Base-by-base conservation (phyloP, 2,113 vertebrate genomes). In the Tragelaphus strepsiceros region DNA sequence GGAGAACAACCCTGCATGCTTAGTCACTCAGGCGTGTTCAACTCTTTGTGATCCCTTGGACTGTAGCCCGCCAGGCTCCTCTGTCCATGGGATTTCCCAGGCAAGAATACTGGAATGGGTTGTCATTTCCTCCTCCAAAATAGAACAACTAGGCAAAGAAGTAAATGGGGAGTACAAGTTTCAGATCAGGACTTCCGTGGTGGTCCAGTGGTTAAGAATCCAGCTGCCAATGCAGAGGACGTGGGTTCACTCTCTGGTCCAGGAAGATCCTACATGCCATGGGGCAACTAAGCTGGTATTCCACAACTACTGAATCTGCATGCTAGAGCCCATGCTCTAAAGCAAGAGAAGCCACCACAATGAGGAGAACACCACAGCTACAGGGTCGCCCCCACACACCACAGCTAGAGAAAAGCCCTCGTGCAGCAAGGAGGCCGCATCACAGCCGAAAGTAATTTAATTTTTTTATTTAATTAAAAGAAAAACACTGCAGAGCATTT, bases 381-480 rank as follows among this genome's bases (percentile, higher is more conserved):
- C 19, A 71, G n/a, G 22, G n/a, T 35, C n/a, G 19, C 2, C n/a
- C n/a, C n/a, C 9, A 39, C n/a, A 22, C n/a, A 39, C 17, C 67
- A 39, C 21, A 74, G 26, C 71, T 43, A 43, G 71, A 77, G 39
- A 43, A 26, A 15, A 14, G 39, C 71, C 39, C 39, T 74, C 19
- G 0, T 2, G 10, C 19, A 71, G 19, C 35, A 77, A 26, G 39
- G 22, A 77, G 39, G 71, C 12, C 22, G 0, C 71, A 77, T 7
- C 3, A 0, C 39, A 77, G 71, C 71, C 22, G 0, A 77, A 77
- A 43, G 39, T 10, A 77, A 77, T 71, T 71, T 0, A 71, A 71
- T 11, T 71, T 74, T 74, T 74, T 74, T 19, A 67, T n/a, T 67
- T 74, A 39, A 39, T 22, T 74, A 39, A 74, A 71, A 71, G n/a